Evolutionary conservation across 2,797 vertebrate genomes (phyloP).

Genomic region (Columba guinea): DNA sequence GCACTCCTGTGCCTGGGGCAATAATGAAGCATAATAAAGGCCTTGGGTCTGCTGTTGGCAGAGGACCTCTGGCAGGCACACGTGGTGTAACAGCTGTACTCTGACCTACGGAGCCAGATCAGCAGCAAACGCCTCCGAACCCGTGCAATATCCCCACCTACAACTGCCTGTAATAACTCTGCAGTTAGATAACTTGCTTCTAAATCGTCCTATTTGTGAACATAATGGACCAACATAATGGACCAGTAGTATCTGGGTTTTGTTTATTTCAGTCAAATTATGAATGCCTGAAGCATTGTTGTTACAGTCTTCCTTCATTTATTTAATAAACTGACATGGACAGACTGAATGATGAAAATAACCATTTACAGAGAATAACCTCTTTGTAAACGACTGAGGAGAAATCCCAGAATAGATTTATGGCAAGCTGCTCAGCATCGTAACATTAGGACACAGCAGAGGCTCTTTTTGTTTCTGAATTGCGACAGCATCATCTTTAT

Average conservation of each 20-base stretch:
- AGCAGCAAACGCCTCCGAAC: background rate
- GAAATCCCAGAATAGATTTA: conserved; percentile 29
- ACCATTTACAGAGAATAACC: background rate
- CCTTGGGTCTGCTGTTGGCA: background rate
- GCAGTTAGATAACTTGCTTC: background rate
- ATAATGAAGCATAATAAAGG: background rate
- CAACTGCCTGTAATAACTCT: background rate
- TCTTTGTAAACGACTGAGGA: background rate
- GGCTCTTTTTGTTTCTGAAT: background rate
- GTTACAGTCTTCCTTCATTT: conserved; percentile 22
- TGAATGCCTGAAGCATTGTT: background rate
- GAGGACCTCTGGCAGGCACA: background rate
- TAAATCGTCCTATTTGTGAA: background rate
- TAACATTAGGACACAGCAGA: background rate
- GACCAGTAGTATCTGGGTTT: background rate
- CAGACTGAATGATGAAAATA: conserved; percentile 22
- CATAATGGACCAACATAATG: conserved; percentile 18
- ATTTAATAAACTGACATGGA: conserved; percentile 22
- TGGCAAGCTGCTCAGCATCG: background rate
- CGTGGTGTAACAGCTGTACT: accelerated
- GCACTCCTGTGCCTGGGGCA: accelerated
- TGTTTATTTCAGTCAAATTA: conserved; percentile 43
- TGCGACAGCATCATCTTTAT: background rate
- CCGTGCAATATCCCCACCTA: background rate
- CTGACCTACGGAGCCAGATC: accelerated